phyloP scores from a whole-genome alignment of 2,797 vertebrate genomes.

The Heterohyrax brucei region DNA sequence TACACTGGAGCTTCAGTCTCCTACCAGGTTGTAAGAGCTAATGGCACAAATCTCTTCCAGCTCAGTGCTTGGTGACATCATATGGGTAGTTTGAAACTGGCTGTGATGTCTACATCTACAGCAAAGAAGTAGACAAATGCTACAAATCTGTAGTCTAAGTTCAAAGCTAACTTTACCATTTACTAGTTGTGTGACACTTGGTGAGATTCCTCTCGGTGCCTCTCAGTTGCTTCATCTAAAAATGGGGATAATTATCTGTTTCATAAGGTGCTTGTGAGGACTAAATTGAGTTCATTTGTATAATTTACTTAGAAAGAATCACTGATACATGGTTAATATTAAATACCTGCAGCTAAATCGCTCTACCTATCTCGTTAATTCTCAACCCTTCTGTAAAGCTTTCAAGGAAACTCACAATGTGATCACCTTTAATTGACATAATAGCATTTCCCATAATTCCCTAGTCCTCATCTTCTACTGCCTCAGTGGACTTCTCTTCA shows the following conservation, averaged over 20 bases:
- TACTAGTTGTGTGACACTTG: neutral
- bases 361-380: neutral
- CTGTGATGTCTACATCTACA: neutral
- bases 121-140: neutral
- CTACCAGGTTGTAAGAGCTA: neutral
- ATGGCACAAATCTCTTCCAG: neutral
- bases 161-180: neutral
- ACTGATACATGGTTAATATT: neutral
- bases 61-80: neutral
- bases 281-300: neutral
- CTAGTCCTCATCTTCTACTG: neutral
- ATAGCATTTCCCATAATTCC: neutral
- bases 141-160: neutral
- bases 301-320: constrained; percentile 33
- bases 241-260: constrained; percentile 23
- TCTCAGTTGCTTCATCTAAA: constrained; percentile 49
- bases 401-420: neutral
- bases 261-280: neutral
- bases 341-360: neutral
- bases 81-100: constrained; percentile 37
- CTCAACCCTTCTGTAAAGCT: neutral
- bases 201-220: neutral
- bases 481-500: neutral
- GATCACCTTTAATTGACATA: neutral
- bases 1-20: neutral